Conservation (phyloP, 2,113 vertebrate genomes). For the Lasiurus cinereus region DNA sequence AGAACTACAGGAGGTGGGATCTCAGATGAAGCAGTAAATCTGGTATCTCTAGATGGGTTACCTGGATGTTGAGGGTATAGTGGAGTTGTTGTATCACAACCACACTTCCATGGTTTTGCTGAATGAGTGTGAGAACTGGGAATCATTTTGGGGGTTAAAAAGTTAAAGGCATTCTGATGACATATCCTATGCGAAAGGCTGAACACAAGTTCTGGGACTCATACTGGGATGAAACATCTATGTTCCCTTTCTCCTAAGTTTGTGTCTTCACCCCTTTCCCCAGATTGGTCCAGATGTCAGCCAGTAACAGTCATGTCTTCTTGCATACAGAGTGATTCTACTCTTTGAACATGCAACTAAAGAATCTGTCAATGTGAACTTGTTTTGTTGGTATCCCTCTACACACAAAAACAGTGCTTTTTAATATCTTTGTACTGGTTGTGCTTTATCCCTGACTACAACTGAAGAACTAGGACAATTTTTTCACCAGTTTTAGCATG, state of each 20-base stretch:
- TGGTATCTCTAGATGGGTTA: background rate
- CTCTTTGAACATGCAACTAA: slow-evolving; percentile 47
- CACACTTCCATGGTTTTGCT: slow-evolving; percentile 26
- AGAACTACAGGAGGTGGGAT: background rate
- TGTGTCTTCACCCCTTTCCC: background rate
- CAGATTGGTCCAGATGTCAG: slow-evolving; percentile 7
- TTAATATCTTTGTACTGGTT: slow-evolving; percentile 3
- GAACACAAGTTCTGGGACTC: slow-evolving; percentile 14
- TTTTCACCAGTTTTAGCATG: slow-evolving; percentile 70
- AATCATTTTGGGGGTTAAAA: slow-evolving; percentile 24
- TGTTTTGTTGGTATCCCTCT: background rate
- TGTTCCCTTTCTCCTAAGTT: background rate
- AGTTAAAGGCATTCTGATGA: slow-evolving; percentile 33
- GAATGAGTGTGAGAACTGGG: slow-evolving; percentile 47
- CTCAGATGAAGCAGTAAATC: slow-evolving; percentile 35
- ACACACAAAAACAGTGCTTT: background rate
- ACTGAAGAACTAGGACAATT: slow-evolving; percentile 72
- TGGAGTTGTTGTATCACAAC: slow-evolving; percentile 19
- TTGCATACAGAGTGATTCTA: slow-evolving; percentile 26
- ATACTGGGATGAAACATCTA: slow-evolving; percentile 48
- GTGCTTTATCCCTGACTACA: slow-evolving; percentile 58
- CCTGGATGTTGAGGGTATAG: background rate
- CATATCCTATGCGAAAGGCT: slow-evolving; percentile 11
- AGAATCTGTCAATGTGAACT: slow-evolving; percentile 21
- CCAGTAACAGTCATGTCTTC: slow-evolving; percentile 2